Conservation (phyloP, 2,888 invertebrate species). For the Lasioglossum villosulum region DNA sequence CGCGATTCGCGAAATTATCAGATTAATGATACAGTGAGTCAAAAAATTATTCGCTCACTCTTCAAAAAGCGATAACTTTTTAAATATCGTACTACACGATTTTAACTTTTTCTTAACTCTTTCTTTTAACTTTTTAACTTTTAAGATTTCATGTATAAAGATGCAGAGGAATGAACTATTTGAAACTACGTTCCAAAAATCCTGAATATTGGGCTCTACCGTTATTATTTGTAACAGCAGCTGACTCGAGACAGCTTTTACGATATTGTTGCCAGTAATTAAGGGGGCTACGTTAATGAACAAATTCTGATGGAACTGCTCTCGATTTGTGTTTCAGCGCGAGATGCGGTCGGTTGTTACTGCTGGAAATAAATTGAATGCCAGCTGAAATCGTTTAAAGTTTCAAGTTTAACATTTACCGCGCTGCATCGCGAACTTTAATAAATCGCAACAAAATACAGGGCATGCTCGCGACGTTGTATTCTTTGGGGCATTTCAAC, state of each 20-base stretch:
- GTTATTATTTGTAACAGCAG: neutral
- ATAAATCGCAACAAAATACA: neutral
- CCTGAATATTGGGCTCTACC: neutral
- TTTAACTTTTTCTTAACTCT: too few relatives aligned
- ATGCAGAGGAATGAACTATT: neutral
- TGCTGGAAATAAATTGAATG: neutral
- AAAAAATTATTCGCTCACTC: too few relatives aligned
- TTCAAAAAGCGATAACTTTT: too few relatives aligned
- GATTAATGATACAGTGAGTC: too few relatives aligned
- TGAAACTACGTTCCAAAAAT: neutral
- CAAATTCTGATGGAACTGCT: neutral
- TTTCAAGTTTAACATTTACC: neutral
- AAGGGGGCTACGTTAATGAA: neutral
- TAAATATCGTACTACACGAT: too few relatives aligned
- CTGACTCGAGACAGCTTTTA: neutral
- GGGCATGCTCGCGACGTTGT: neutral
- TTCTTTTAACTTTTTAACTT: too few relatives aligned
- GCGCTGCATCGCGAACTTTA: neutral
- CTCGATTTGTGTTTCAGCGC: neutral
- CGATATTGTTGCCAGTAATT: neutral
- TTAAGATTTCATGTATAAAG: neutral
- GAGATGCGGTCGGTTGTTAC: neutral
- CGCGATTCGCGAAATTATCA: conserved; percentile 44
- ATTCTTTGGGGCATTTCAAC: neutral
- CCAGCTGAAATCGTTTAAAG: neutral